phyloP scores from a whole-genome alignment of 1,140 invertebrate species.

The Portunus trituberculatus region DNA sequence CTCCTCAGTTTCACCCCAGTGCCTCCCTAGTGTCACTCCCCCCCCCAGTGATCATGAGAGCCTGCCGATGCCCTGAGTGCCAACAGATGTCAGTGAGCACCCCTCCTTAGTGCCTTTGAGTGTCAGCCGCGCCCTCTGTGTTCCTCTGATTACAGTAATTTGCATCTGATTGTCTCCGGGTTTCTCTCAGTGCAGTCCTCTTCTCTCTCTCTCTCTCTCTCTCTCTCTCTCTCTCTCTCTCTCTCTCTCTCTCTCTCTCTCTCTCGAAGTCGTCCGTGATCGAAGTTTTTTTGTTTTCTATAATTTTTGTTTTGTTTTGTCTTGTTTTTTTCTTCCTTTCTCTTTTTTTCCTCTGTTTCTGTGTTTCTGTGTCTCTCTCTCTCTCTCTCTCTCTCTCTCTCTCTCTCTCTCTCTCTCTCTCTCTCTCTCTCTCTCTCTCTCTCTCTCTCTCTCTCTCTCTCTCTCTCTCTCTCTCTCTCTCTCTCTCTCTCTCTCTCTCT shows the following conservation, averaged over 20 bases:
- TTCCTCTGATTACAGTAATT: slow-evolving; percentile 14
- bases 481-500: background rate
- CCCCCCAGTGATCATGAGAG: background rate
- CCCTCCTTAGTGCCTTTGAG: background rate
- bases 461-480: background rate
- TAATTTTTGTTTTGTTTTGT: too few relatives aligned
- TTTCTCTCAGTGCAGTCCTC: background rate
- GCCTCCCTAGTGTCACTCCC: background rate
- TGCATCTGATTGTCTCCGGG: slow-evolving; percentile 1
- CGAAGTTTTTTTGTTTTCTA: too few relatives aligned
- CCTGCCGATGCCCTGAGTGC: background rate
- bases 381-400: background rate
- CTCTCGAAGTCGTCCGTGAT: background rate
- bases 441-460: background rate
- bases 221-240: background rate
- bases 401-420: background rate
- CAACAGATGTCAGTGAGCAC: slow-evolving; percentile 1
- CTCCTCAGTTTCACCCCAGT: background rate
- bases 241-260: background rate
- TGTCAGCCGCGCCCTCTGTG: background rate
- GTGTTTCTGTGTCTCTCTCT: background rate
- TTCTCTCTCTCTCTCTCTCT: background rate
- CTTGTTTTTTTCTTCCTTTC: too few relatives aligned
- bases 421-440: background rate
- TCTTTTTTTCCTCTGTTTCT: background rate